Evolutionary conservation across 2,888 invertebrate genomes (phyloP).

Genomic region (Apamea anceps): DNA sequence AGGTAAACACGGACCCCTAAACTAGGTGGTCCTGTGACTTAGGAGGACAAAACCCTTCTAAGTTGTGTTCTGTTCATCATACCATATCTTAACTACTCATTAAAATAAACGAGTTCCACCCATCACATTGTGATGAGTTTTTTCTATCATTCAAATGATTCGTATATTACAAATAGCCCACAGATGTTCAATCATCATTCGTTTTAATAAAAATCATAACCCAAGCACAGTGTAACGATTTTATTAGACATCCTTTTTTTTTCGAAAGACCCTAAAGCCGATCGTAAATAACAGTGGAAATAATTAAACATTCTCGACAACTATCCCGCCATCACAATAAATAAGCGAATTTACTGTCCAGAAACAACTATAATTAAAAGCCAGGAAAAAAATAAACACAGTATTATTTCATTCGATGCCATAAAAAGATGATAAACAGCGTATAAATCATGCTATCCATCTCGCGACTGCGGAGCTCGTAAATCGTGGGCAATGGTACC

Average conservation of each 20-base stretch:
- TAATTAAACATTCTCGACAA: conserved; percentile 66
- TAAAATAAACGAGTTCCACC: conserved; percentile 18
- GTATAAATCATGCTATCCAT: conserved; percentile 82
- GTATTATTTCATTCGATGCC: conserved; percentile 74
- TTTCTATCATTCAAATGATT: conserved; percentile 54
- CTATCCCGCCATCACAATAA: conserved; percentile 65
- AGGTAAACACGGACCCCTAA: too few species aligned
- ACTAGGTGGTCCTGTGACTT: too few species aligned
- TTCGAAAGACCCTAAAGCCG: conserved; percentile 51
- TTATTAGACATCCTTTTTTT: conserved; percentile 65
- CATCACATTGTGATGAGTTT: conserved; percentile 26
- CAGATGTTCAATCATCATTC: conserved; percentile 65
- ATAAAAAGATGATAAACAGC: conserved; percentile 82
- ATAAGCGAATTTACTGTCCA: conserved; percentile 68
- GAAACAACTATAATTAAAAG: conserved; percentile 73
- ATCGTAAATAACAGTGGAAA: conserved; percentile 61
- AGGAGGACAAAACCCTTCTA: neutral
- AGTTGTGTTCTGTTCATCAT: too few species aligned
- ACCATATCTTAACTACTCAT: conserved; percentile 7
- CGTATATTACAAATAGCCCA: conserved; percentile 46
- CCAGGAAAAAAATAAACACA: conserved; percentile 66
- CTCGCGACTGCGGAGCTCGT: conserved; percentile 69
- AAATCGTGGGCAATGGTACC: conserved; percentile 73
- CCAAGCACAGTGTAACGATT: conserved; percentile 57
- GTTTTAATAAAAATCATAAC: conserved; percentile 62